Conservation (phyloP, 35 echinoderm and acorn worm species). For the Lytechinus pictus region DNA sequence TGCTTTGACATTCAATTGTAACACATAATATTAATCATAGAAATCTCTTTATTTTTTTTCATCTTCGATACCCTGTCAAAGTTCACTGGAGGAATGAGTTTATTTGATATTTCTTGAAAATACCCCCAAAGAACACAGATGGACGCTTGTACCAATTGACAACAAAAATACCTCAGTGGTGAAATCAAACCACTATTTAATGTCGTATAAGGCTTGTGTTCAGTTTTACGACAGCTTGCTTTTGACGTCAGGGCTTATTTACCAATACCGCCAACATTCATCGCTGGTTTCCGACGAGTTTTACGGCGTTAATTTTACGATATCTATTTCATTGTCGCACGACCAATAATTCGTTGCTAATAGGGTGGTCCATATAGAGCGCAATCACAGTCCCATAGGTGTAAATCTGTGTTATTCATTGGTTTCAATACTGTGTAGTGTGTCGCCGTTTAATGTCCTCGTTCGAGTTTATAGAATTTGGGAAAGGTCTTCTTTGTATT, state of each 20-base stretch:
- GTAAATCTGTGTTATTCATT: background rate
- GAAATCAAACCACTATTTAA: background rate
- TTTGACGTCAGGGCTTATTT: slow-evolving; percentile 37
- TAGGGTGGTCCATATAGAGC: background rate
- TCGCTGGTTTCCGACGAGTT: slow-evolving; percentile 20
- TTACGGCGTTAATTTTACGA: slow-evolving; percentile 50
- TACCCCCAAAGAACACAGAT: background rate
- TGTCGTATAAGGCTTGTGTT: background rate
- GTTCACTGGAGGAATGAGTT: background rate
- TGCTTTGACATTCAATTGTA: no score
- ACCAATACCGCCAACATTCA: background rate
- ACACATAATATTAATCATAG: no score
- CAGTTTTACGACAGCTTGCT: slow-evolving; percentile 11
- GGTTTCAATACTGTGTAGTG: background rate
- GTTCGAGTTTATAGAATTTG: slow-evolving; percentile 16
- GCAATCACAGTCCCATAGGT: background rate
- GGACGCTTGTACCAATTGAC: background rate
- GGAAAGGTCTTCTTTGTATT: background rate
- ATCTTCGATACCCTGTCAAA: background rate
- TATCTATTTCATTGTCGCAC: background rate
- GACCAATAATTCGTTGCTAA: background rate
- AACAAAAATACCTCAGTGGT: background rate
- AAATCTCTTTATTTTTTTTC: no score
- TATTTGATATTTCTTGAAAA: background rate
- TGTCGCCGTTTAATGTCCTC: slow-evolving; percentile 35